Conservation (phyloP, 1,140 invertebrate species). For the Psix sp. region DNA sequence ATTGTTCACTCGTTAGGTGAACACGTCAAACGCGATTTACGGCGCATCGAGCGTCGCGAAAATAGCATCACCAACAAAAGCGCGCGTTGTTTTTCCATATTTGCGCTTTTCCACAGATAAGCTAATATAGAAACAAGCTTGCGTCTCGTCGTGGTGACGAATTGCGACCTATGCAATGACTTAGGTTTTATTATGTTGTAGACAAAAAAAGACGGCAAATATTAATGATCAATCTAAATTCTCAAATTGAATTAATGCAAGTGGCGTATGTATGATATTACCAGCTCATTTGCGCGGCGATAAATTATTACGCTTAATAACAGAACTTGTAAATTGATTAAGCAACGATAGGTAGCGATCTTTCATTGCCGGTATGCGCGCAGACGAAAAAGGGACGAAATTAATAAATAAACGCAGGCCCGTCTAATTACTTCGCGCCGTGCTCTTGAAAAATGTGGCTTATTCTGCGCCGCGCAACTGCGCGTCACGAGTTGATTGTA, state of each 20-base stretch:
- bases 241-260: too few relatives aligned
- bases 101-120: too few relatives aligned
- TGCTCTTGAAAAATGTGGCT: slow-evolving; percentile 14
- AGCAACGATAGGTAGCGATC: slow-evolving; percentile 18
- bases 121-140: too few relatives aligned
- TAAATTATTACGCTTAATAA: too few relatives aligned
- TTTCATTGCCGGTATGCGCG: slow-evolving; percentile 2
- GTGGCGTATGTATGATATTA: too few relatives aligned
- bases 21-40: slow-evolving; percentile 23
- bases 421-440: slow-evolving; percentile 10
- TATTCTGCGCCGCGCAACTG: slow-evolving; percentile 2
- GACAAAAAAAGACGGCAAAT: too few relatives aligned
- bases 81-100: too few relatives aligned
- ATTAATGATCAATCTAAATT: too few relatives aligned
- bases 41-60: slow-evolving; percentile 10
- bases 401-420: slow-evolving; percentile 30
- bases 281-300: too few relatives aligned
- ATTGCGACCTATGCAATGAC: too few relatives aligned
- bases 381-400: slow-evolving; percentile 28
- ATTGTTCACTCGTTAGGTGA: slow-evolving; percentile 49
- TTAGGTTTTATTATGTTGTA: too few relatives aligned
- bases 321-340: slow-evolving; percentile 29
- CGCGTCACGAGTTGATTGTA: slow-evolving; percentile 15
- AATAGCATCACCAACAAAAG: slow-evolving; percentile 5
- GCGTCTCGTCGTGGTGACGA: too few relatives aligned